A percentile compares a stretch with the other conserved stretches of the same genome.
phyloP scores from a whole-genome alignment of 2,797 vertebrate genomes.

The Neosilurus hyrtlii region DNA sequence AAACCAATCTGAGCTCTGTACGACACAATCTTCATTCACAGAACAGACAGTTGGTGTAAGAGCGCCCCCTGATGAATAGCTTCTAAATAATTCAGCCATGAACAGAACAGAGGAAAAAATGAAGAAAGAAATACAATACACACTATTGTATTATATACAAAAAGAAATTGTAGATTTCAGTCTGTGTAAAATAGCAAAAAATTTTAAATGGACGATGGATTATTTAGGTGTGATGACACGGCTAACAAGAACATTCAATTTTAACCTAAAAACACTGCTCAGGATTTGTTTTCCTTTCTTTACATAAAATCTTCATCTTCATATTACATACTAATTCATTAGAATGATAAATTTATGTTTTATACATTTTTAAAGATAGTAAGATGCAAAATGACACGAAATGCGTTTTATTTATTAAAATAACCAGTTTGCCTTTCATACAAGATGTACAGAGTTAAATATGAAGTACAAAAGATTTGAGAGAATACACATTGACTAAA shows the following conservation, averaged over 20 bases:
- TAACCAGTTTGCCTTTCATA: neutral
- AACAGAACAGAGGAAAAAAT: neutral
- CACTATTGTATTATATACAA: neutral
- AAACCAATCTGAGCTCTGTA: neutral
- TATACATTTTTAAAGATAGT: no score
- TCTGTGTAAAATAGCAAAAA: no score
- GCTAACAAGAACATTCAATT: neutral
- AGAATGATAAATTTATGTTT: neutral
- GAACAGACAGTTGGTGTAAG: conserved; percentile 13
- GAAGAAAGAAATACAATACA: no score
- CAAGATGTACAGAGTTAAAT: neutral
- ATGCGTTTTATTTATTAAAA: neutral
- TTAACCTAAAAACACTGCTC: neutral
- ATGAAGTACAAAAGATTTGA: neutral
- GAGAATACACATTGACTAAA: neutral
- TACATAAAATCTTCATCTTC: neutral
- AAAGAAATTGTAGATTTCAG: neutral
- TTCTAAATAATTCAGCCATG: neutral
- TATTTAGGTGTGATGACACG: no score
- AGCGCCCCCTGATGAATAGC: conserved; percentile 43
- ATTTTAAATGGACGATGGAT: no score
- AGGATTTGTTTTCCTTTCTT: neutral
- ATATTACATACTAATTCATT: neutral
- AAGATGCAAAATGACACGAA: neutral
- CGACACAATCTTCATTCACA: neutral